Evolutionary conservation across 2,888 invertebrate species (phyloP), one percentile per base, ranked within the genome.

Genomic region (Leucophenga maculata): DNA sequence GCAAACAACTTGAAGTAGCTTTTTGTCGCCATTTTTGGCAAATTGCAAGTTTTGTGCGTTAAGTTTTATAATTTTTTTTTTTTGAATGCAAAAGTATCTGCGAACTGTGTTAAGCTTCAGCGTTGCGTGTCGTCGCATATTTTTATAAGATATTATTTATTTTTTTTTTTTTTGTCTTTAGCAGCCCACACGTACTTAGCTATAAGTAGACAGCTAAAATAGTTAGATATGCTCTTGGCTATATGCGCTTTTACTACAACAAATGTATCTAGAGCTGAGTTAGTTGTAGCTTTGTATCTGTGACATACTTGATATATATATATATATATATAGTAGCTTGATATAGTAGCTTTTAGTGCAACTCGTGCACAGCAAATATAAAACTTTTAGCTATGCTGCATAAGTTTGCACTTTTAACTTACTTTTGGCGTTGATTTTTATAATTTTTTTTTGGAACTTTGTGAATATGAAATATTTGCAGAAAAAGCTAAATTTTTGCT

Each of bases 11-110:
- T 68, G 71, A 71, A 72, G 22, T 46, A 9, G 46, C 66, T 69
- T 74, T 73, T 65, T 69, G 72, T 77, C 65, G 71, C 79, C 82
- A 77, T 77, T 76, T 79, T 78, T 80, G 79, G 82, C 74, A 60
- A 75, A 75, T 70, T 78, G 79, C 79, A 80, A 72, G 76, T 72
- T 76, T 77, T 77, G 71, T 62, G 65, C 72, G 68, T 78, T 69
- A 52, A 20, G 20, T 48, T 67, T 59, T 65, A 13, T 18, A 50
- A 18, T 50, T 4, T 50, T 50, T 50, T 50, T 1, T 50, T n/a
- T 46, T 46, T 46, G 2, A 46, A 8, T n/a, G 46, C 50, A 50
- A 11, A 50, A 39, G 39, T 39, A 39, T 39, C 39, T 39, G 8
- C 11, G 32, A 3, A 22, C 6, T 54, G 54, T n/a, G 31, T 57